Base-by-base conservation (phyloP, 2,888 invertebrate genomes). In the Caenorhabditis panamensis region DNA sequence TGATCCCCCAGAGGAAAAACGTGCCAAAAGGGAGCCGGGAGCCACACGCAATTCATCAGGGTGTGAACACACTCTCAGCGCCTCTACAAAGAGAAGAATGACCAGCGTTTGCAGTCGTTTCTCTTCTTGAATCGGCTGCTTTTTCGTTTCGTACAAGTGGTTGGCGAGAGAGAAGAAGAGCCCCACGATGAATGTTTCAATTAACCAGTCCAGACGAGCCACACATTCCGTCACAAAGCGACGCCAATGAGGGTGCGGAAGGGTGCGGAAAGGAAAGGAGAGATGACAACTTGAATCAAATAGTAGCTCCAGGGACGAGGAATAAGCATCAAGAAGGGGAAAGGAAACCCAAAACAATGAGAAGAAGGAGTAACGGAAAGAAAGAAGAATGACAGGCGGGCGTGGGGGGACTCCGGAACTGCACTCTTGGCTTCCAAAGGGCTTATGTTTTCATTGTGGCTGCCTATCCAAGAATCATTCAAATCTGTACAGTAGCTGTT, bases 151-250 rank as follows among this genome's bases (percentile, higher is more conserved):
- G 41, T 53, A 73, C 73, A 73, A 73, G 64, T 73, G 73, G 64
- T 41, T n/a, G 53, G 28, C 4, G 56, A 64, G 49, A 56, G 49
- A 62, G 71, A 71, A 31, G 64, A 72, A 44, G 53, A 72, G 18
- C 9, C 31, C 31, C 28, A 44, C 54, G 53, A 71, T 72, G 73
- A 73, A 73, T 73, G 73, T 73, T 73, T 73, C 66, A 73, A 73
- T 73, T 73, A 73, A 73, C 51, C 22, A 26, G 37, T 51, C 67
- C 51, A 63, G 62, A 62, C 62, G 49, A 62, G 62, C n/a, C 54
- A 44, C 54, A n/a, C 11, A 59, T 36, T 58, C 36, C 36, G 54
- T 54, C 56, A 56, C n/a, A 64, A 44, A 64, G 49, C 22, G 51
- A 64, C 26, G 31, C 31, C 13, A 58, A 26, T 22, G 59, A 58